Base-by-base conservation (phyloP, 2,888 invertebrate species). In the Agrenia bidenticulata region DNA sequence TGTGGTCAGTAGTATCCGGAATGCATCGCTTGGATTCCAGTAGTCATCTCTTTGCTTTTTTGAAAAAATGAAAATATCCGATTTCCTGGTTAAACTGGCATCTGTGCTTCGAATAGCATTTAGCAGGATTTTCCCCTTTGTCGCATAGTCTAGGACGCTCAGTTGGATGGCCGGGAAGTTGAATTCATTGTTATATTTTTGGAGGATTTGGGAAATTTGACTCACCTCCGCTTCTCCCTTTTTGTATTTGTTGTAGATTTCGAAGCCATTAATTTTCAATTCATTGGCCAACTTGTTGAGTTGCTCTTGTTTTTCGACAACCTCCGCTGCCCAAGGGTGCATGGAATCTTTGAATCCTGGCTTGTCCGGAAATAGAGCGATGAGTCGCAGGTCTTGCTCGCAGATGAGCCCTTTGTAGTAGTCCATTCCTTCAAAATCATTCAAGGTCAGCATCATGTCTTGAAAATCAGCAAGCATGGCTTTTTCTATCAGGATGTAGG, bases 41-140 rank as follows among this genome's bases (percentile, higher is more conserved):
- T 11, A 45, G 5, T 39, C 37, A 9, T 57, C 57, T 21, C 19
- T 21, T 21, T 41, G 4, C 11, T 41, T 4, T 15, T 21, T 17
- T 4, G 17, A 21, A 19, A 57, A 57, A n/a, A 57, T 57, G 57
- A 57, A 57, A 11, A 57, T 2, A 19, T 39, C 39, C 11, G 37
- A 17, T 7, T 5, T 23, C 2, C 57, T 41, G 4, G 57, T 19
- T n/a, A 57, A 2, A 2, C 17, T 21, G 41, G 57, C 57, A 23
- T 39, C 39, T 2, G 37, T 4, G 5, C 21, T 2, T 2, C 57
- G 57, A 4, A 57, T 2, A 1, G 57, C 19, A n/a, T 2, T 2
- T 39, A 57, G 41, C 11, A 57, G 17, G 2, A 5, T n/a, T 17
- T 13, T 39, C 2, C 57, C 57, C 21, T 17, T n/a, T 41, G 2